Evolutionary conservation across 2,113 vertebrate species (phyloP).

Genomic region (Daphoenositta chrysoptera): DNA sequence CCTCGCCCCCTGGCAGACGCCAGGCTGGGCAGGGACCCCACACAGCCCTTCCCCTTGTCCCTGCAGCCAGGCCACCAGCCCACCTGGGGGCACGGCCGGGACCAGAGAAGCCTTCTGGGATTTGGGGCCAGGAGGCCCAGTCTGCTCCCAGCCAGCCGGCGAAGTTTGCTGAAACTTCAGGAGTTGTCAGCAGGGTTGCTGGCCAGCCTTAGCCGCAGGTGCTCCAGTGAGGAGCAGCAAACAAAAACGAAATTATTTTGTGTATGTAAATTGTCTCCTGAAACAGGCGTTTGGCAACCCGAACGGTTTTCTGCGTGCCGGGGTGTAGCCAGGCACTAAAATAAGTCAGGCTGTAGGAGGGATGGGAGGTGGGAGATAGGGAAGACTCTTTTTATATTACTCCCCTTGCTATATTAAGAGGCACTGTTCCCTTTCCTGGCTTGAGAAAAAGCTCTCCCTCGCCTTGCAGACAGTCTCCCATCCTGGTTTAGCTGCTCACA

Average conservation of each 20-base stretch:
- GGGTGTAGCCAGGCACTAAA: constrained; percentile 39
- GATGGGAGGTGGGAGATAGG: constrained; percentile 40
- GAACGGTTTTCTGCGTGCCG: neutral
- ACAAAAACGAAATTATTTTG: constrained; percentile 11
- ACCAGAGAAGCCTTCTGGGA: neutral
- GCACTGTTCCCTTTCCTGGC: constrained; percentile 12
- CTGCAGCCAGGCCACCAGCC: neutral
- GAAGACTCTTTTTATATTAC: constrained; percentile 48
- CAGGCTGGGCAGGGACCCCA: accelerated
- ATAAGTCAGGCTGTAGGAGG: constrained; percentile 37
- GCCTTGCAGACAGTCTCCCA: neutral
- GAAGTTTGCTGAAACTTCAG: neutral
- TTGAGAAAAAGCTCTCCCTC: neutral
- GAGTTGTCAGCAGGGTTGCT: neutral
- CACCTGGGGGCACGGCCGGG: accelerated
- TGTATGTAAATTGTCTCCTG: constrained; percentile 2
- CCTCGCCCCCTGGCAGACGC: accelerated
- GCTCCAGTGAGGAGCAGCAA: neutral
- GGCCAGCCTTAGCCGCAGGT: neutral
- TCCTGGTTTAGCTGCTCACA: neutral
- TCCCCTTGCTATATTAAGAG: constrained; percentile 49
- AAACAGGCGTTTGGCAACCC: constrained; percentile 18
- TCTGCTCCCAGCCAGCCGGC: neutral
- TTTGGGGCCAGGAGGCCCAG: neutral
- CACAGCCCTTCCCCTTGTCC: accelerated